Evolutionary conservation across 2,888 invertebrate genomes (phyloP).

Genomic region (Lithophane semibrunnea): DNA sequence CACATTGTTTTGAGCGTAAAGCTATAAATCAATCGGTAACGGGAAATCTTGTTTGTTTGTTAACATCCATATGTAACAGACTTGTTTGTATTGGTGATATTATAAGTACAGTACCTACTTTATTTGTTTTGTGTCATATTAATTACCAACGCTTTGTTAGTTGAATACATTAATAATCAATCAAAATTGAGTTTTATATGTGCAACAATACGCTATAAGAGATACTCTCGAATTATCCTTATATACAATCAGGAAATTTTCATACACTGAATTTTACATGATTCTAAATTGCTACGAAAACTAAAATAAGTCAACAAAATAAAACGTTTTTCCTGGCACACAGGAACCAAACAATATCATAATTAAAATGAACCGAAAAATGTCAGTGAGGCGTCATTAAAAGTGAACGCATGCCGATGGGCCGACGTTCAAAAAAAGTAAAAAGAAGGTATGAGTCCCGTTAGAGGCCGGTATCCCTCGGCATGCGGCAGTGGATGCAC

Average conservation of each 20-base stretch:
- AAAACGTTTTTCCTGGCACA: background rate
- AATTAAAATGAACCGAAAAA: conserved; percentile 37
- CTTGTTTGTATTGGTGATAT: conserved; percentile 37
- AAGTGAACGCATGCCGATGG: conserved; percentile 86
- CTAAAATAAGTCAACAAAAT: background rate
- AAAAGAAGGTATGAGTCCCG: conserved; percentile 85
- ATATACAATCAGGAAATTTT: background rate
- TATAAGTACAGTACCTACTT: conserved; percentile 19
- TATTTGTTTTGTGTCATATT: conserved; percentile 28
- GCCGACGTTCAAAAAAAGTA: conserved; percentile 82
- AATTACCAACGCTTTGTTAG: conserved; percentile 1
- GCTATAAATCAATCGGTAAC: conserved; percentile 78
- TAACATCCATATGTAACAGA: conserved; percentile 48
- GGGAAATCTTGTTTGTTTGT: conserved; percentile 63
- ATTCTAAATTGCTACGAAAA: background rate
- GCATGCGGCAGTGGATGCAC: conserved; percentile 65
- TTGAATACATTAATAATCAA: conserved; percentile 9
- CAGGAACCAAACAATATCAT: conserved; percentile 8
- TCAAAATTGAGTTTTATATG: background rate
- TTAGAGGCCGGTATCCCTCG: conserved; percentile 83
- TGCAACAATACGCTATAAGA: background rate
- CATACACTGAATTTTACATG: background rate
- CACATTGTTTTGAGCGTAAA: conserved; percentile 74
- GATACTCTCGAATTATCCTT: background rate
- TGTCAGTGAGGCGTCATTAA: conserved; percentile 78